phyloP scores from a whole-genome alignment of 2,888 invertebrate genomes.

The Ischnura elegans region DNA sequence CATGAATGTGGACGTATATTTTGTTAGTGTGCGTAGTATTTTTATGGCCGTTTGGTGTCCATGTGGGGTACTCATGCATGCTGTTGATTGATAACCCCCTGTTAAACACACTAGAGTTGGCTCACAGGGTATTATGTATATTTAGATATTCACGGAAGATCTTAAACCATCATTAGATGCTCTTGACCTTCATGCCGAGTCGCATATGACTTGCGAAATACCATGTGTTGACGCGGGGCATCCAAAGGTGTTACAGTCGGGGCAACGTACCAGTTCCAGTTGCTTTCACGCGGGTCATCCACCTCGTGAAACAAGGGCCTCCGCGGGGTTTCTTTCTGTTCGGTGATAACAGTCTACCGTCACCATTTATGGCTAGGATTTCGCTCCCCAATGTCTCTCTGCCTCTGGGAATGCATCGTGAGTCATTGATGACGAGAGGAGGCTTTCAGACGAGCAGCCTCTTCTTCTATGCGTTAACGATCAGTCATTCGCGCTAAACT shows the following conservation, averaged over 20 bases:
- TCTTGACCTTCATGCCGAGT: not conserved
- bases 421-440: slow-evolving; percentile 23
- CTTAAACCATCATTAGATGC: not conserved
- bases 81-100: too few relatives aligned
- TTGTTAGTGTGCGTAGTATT: too few relatives aligned
- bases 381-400: not conserved
- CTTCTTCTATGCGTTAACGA: not conserved
- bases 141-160: too few relatives aligned
- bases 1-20: too few relatives aligned
- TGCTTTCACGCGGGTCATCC: not conserved
- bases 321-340: not conserved
- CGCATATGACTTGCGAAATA: not conserved
- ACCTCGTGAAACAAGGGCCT: not conserved
- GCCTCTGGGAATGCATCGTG: not conserved
- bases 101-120: too few relatives aligned
- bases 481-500: not conserved
- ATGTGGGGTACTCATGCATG: too few relatives aligned
- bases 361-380: slow-evolving; percentile 37
- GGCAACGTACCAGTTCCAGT: slow-evolving; percentile 1
- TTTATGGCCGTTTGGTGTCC: too few relatives aligned
- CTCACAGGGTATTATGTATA: too few relatives aligned
- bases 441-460: not conserved
- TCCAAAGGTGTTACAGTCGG: not conserved
- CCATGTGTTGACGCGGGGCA: not conserved
- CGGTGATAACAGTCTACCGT: not conserved